Base-by-base conservation (phyloP, 1,140 invertebrate genomes). In the Nebria ingens region DNA sequence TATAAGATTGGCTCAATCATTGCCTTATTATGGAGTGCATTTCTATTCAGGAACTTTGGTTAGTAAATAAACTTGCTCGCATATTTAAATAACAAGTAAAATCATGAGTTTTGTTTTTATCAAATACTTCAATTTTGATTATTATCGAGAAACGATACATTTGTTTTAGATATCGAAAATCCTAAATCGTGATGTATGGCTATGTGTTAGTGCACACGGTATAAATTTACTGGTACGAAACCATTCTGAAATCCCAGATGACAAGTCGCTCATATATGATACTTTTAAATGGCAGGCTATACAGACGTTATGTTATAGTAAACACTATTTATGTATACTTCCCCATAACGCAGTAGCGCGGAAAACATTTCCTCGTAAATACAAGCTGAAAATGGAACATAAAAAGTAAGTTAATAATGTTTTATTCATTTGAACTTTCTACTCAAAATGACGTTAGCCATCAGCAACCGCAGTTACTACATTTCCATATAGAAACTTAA, bases 241-340 rank as follows among this genome's bases (percentile, higher is more conserved):
- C 21, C 57, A 55, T 42, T 34, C 62, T 2, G 57, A 58, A 38
- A 63, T 60, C 56, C 59, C 64, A 29, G 64, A 59, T 53, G 65
- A 25, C 12, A 53, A 65, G 13, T 65, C 66, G 21, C 58, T 66
- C 45, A 42, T 69, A 2, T 69, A 66, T 53, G 67, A 68, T 57
- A 63, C 56, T 56, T 72, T 72, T 57, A 68, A 71, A 54, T 87
- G 85, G 85, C 77, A 78, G 60, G 80, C 83, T 56, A 86, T 87
- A 58, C 83, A 86, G 62, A 87, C 83, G 53, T 72, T 87, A 21
- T 85, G 82, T 62, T 86, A 85, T 62, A 85, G 80, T 59, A 87
- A 86, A 65, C 83, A 80, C 52, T 82, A 78, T 38, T 68, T 87
- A 11, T 79, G 84, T 25, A 78, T 87, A 29, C 71, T 81, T 60